phyloP scores from a whole-genome alignment of 2,113 vertebrate genomes.

The Phylloscopus trochilus region DNA sequence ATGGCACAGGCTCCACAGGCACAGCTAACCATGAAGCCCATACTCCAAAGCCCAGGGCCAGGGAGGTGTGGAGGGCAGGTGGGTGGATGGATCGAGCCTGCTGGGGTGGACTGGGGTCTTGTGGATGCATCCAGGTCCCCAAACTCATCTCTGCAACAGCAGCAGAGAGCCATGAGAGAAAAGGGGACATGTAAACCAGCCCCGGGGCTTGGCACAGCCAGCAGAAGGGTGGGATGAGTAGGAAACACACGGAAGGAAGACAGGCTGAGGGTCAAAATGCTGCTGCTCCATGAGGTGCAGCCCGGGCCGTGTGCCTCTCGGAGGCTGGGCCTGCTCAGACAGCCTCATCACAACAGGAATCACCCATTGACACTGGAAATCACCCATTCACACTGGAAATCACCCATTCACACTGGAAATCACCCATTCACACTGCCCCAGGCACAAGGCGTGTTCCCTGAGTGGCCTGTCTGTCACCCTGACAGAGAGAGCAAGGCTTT shows the following conservation, averaged over 20 bases:
- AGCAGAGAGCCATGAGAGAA: background rate
- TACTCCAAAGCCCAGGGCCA: background rate
- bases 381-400: accelerated
- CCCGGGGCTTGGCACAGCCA: background rate
- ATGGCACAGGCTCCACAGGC: background rate
- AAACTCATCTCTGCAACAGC: background rate
- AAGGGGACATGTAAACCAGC: background rate
- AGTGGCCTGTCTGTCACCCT: background rate
- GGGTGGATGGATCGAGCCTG: background rate
- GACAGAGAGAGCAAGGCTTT: background rate
- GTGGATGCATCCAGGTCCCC: background rate
- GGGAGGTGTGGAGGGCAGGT: background rate
- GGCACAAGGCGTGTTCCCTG: accelerated
- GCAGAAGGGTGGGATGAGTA: background rate
- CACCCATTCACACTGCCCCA: accelerated
- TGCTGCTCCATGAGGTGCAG: background rate
- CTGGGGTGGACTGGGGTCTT: background rate
- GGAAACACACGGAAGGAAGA: background rate
- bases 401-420: background rate
- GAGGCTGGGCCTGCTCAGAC: background rate
- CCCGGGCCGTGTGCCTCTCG: accelerated
- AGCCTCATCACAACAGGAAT: accelerated
- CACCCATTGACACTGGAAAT: background rate
- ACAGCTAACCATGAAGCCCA: background rate
- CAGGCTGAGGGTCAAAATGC: accelerated